Evolutionary conservation across 2,888 invertebrate genomes (phyloP).

Genomic region (Euspilapteryx auroguttella): DNA sequence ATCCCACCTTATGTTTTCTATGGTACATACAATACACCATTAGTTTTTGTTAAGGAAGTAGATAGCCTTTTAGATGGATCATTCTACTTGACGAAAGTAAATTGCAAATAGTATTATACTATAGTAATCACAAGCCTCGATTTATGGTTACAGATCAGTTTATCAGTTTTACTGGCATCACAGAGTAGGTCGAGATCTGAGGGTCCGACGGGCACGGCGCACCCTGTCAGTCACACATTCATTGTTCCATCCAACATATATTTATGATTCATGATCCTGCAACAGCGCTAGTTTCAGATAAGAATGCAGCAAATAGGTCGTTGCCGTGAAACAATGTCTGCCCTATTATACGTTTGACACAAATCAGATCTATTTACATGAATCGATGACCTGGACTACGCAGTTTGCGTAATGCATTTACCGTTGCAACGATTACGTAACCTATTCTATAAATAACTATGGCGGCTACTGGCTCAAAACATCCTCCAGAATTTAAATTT

Average conservation of each 20-base stretch:
- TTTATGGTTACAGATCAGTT: slow-evolving; percentile 36
- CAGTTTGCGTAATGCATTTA: no score
- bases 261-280: slow-evolving; percentile 3
- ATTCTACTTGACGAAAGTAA: not conserved
- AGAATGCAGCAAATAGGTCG: slow-evolving; percentile 49
- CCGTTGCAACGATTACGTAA: no score
- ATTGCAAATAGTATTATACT: not conserved
- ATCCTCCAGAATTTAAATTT: no score
- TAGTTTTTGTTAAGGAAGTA: no score
- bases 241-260: slow-evolving; percentile 33
- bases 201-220: slow-evolving; percentile 36
- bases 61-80: no score
- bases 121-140: slow-evolving; percentile 14
- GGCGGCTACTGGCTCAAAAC: no score
- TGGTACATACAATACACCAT: no score
- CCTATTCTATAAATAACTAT: no score
- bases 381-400: not conserved
- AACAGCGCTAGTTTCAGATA: slow-evolving; percentile 17
- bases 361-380: slow-evolving; percentile 11
- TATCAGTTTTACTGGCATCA: slow-evolving; percentile 26
- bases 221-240: slow-evolving; percentile 40
- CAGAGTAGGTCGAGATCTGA: slow-evolving; percentile 35
- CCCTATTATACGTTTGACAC: slow-evolving; percentile 36
- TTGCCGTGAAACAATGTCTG: slow-evolving; percentile 33
- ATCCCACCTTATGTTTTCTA: no score